Base-by-base conservation (phyloP, 2,797 vertebrate species). In the Kryptolebias ocellatus region DNA sequence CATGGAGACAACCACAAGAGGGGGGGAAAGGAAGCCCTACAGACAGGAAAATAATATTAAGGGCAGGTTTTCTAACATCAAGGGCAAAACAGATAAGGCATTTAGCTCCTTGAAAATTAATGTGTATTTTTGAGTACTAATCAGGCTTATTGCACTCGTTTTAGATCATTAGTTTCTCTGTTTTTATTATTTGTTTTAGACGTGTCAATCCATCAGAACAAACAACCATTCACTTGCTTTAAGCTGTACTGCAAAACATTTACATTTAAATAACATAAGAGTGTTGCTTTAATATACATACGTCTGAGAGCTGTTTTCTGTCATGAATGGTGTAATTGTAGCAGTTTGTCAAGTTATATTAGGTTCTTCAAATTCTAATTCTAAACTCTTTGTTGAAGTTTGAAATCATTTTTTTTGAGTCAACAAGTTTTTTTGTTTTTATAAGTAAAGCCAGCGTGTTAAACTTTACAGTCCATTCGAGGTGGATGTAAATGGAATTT, bases 41-140 rank as follows among this genome's bases (percentile, higher is more conserved):
- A 39, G 20, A 44, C 15, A 45, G 29, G 31, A 37, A 66, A 64
- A 54, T 58, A 68, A 69, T 71, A 81, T 60, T 31, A 81, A 83
- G 67, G 60, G 64, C 52, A 55, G 59, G 37, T 58, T 72, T 64
- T 29, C 11, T 17, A 66, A 78, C 71, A 81, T 73, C 77, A 80
- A 78, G 76, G 70, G 56, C 52, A 72, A 16, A 67, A 67, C 68
- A 71, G 70, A 62, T 52, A 28, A 0, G 3, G 62, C 72, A 60
- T 15, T 49, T 12, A 67, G n/a, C 60, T 60, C 47, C 11, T 60
- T n/a, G 17, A 18, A 18, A 47, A n/a, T 47, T 47, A 18, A 16
- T 64, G 56, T 64, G 54, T 34, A 54, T 71, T 73, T 27, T 37
- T 37, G 9, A 37, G 9, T 37, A 0, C 34, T 37, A 37, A 37